Percentiles rank a stretch among this genome's conserved stretches.
phyloP scores from a whole-genome alignment of 1,140 invertebrate species.

The Brachionus asplanchnoidis region DNA sequence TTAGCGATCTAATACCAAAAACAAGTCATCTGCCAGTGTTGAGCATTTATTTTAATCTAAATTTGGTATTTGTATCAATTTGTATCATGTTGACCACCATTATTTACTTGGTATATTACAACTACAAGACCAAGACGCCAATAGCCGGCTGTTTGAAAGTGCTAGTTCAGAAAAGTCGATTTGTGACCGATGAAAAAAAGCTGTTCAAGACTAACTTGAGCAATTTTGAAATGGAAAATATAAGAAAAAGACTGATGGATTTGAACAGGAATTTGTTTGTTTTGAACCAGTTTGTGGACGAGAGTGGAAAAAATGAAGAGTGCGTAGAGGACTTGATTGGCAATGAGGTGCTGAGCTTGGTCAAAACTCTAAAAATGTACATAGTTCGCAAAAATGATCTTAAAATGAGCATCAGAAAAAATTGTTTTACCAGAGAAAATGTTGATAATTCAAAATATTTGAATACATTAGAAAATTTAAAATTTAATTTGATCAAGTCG shows the following conservation, averaged over 20 bases:
- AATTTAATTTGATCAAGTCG: neutral
- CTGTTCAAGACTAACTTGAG: neutral
- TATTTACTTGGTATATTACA: constrained; percentile 20
- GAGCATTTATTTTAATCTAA: constrained; percentile 29
- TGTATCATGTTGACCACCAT: constrained; percentile 17
- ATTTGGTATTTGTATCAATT: neutral
- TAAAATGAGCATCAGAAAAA: neutral
- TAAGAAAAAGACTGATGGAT: neutral
- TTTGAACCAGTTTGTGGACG: neutral
- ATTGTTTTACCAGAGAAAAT: neutral
- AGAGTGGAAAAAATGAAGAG: neutral
- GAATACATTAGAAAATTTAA: constrained; percentile 12
- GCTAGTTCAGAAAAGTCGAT: neutral
- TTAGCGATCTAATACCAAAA: constrained; percentile 3
- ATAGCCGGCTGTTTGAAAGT: neutral
- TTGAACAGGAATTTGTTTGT: neutral
- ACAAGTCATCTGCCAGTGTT: constrained; percentile 13
- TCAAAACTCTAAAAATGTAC: neutral
- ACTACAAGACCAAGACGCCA: neutral
- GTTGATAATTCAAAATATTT: neutral
- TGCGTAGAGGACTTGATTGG: neutral
- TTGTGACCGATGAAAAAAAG: neutral
- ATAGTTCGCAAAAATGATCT: neutral
- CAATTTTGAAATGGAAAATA: neutral
- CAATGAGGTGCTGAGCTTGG: neutral